Base-by-base conservation (phyloP, 1,140 invertebrate genomes). In the Calephelis virginiensis region DNA sequence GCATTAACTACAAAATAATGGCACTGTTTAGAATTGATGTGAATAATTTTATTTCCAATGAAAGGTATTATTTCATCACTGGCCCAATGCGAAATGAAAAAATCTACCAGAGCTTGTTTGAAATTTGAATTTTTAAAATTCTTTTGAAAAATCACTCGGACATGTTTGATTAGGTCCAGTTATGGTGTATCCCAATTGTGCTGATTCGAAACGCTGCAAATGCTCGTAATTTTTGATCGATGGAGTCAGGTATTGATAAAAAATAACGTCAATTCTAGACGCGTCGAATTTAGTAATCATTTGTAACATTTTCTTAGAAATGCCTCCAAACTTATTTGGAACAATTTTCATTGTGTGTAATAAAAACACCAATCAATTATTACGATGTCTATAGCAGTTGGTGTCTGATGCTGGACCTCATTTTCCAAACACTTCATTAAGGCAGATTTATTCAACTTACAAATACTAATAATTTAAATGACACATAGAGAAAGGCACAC, bases 51-150 rank as follows among this genome's bases (percentile, higher is more conserved):
- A 4, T 28, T 28, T 28, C 28, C 28, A 28, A 28, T 28, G 28
- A 28, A 28, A 4, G 28, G 28, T 28, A 28, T 28, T 28, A 38
- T 53, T 53, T 69, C 64, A 60, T 68, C 67, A 61, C 48, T 66
- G 61, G 61, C 56, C 67, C 70, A 72, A 64, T 72, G 69, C 45
- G 4, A 46, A 62, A 76, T 79, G 49, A 80, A 71, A 70, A 75
- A 77, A n/a, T 72, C 38, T 5, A 77, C 72, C 6, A 80, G 63
- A 67, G 73, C 71, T 66, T 80, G 45, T 72, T 80, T 80, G 50
- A 80, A 80, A 40, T 74, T 50, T 50, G 63, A 68, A 64, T 75
- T 80, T 74, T 73, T 74, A 12, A n/a, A 77, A 63, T 43, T 79
- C 71, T 66, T 74, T 75, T 8, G 48, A 28, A 40, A 76, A 78